Evolutionary conservation across 2,113 vertebrate species (phyloP).

Genomic region (Lagopus muta): DNA sequence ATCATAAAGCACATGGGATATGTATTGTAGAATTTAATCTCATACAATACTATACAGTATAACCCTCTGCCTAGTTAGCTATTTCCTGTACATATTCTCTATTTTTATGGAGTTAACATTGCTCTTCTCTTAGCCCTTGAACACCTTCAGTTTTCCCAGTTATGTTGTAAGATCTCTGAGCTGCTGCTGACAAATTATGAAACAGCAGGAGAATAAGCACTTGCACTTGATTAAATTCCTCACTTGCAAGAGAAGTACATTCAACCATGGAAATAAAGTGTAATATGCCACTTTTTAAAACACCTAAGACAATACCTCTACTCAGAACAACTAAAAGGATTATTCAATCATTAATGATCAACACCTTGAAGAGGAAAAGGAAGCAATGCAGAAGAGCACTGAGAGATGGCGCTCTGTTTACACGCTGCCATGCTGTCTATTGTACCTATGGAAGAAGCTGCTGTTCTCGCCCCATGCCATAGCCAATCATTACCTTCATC

Average conservation of each 20-base stretch:
- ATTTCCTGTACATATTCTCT: background rate
- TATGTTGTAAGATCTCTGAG: constrained; percentile 23
- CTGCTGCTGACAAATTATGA: background rate
- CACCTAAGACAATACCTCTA: background rate
- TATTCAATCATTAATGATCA: background rate
- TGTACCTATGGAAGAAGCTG: background rate
- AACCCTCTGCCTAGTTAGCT: background rate
- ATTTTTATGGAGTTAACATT: constrained; percentile 23
- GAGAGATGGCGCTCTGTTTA: background rate
- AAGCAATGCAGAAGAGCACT: background rate
- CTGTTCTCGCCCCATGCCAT: background rate
- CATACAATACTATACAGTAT: background rate
- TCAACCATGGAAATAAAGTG: background rate
- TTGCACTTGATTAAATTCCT: constrained; percentile 18
- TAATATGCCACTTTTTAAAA: background rate
- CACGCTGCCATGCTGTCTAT: background rate
- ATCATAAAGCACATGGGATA: background rate
- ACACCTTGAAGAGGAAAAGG: background rate
- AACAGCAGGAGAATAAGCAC: background rate
- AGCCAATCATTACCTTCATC: background rate
- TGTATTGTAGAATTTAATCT: background rate
- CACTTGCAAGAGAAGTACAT: background rate
- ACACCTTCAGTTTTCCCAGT: background rate
- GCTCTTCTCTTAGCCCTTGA: constrained; percentile 39
- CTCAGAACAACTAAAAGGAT: background rate